Percentiles rank a stretch among this genome's conserved stretches.
These are phyloP conservation scores for Drosophila eohydei DNA, from an alignment of 2,888 invertebrate species.

Conservation along the genomic window DNA sequence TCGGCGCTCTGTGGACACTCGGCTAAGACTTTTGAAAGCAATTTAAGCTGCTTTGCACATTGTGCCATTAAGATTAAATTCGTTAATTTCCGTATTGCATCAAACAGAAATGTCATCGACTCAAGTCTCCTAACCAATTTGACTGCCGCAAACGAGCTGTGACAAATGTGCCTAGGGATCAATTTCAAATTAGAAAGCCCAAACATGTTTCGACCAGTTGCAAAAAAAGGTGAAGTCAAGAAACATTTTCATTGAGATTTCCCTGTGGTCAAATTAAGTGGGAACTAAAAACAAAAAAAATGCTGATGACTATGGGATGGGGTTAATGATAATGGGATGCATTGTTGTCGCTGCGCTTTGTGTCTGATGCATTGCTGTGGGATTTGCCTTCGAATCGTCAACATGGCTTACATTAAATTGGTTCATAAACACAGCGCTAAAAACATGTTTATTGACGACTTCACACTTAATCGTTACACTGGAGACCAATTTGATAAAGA, in stretches of 20 bases:
- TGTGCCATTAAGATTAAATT: slow-evolving; percentile 2
- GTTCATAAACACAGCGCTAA: neutral
- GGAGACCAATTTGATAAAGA: too few species aligned
- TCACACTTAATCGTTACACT: too few species aligned
- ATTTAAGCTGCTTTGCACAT: slow-evolving; percentile 24
- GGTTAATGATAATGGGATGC: neutral
- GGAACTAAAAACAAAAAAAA: too few species aligned
- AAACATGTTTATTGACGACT: too few species aligned
- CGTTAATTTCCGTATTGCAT: slow-evolving; percentile 5
- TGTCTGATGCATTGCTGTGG: neutral
- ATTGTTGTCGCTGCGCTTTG: neutral
- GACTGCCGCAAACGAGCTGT: neutral
- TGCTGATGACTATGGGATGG: too few species aligned
- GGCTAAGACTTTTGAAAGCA: slow-evolving; percentile 11
- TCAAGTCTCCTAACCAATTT: neutral
- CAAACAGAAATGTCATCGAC: neutral
- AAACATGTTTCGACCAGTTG: neutral
- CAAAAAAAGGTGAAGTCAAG: neutral
- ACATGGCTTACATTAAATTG: too few species aligned
- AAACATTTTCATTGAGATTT: slow-evolving; percentile 2
- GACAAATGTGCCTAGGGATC: slow-evolving; percentile 6
- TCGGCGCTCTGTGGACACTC: slow-evolving; percentile 13
- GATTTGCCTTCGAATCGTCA: too few species aligned
- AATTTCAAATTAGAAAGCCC: slow-evolving; percentile 6
- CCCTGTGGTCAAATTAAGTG: slow-evolving; percentile 4